These are phyloP conservation scores for Morpho achilles DNA, from an alignment of 2,888 invertebrate species.

Conservation along the genomic window DNA sequence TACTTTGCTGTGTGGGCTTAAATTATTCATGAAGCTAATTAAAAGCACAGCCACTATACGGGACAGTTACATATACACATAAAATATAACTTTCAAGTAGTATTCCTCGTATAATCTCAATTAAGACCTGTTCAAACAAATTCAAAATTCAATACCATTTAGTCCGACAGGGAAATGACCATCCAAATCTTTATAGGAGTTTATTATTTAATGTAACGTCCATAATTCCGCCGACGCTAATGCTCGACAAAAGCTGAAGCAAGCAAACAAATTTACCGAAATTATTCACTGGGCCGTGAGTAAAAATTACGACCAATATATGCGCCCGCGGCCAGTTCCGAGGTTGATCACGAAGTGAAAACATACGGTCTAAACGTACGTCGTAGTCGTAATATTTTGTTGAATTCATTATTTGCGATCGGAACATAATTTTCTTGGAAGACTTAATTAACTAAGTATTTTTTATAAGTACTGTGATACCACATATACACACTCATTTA, in stretches of 20 bases:
- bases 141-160: slow-evolving; percentile 15
- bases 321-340: slow-evolving; percentile 46
- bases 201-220: slow-evolving; percentile 60
- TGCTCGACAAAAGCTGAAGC: slow-evolving; percentile 61
- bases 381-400: not conserved
- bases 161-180: slow-evolving; percentile 30
- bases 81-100: not conserved
- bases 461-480: too few species aligned
- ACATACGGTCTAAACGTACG: slow-evolving; percentile 17
- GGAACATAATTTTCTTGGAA: not conserved
- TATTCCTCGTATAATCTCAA: slow-evolving; percentile 27
- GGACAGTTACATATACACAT: not conserved
- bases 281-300: slow-evolving; percentile 60
- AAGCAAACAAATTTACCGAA: slow-evolving; percentile 75
- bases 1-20: slow-evolving; percentile 20
- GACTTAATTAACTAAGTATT: too few species aligned
- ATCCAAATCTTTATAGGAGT: slow-evolving; percentile 25
- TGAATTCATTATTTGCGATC: too few species aligned
- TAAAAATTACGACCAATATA: slow-evolving; percentile 53
- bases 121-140: slow-evolving; percentile 15
- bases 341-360: slow-evolving; percentile 24
- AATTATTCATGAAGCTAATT: slow-evolving; percentile 19
- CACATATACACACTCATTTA: too few species aligned
- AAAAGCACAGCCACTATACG: slow-evolving; percentile 13
- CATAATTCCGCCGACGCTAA: slow-evolving; percentile 59